phyloP scores from a whole-genome alignment of 2,797 vertebrate genomes.

The Anableps anableps region DNA sequence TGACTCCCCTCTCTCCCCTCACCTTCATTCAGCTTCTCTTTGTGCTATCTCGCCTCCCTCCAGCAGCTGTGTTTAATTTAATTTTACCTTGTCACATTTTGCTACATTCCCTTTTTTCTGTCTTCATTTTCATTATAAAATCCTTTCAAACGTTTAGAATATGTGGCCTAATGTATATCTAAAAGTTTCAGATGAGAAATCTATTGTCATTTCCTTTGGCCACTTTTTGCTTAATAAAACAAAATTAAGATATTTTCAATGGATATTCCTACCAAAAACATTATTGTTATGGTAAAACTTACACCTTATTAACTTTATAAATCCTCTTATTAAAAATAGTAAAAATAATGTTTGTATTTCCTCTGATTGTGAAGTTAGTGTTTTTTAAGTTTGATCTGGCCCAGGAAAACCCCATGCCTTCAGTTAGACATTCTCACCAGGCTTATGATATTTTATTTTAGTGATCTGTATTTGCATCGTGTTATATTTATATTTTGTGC shows the following conservation, averaged over 20 bases:
- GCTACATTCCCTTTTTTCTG: background rate
- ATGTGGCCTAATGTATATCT: background rate
- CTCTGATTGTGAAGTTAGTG: background rate
- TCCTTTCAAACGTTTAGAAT: conserved; percentile 5
- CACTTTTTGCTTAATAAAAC: background rate
- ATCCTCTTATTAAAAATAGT: background rate
- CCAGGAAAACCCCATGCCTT: background rate
- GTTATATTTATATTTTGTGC: background rate
- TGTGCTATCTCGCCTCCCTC: conserved; percentile 4
- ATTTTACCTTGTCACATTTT: background rate
- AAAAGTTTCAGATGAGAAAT: background rate
- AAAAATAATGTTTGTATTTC: background rate
- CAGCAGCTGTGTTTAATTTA: background rate
- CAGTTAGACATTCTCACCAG: background rate
- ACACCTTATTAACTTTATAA: background rate
- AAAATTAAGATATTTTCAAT: background rate
- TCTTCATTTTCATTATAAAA: background rate
- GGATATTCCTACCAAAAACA: background rate
- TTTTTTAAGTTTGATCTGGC: background rate
- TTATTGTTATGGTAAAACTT: background rate
- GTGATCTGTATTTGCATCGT: background rate
- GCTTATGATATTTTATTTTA: background rate
- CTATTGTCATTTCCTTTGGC: background rate
- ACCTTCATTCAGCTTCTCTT: conserved; percentile 34
- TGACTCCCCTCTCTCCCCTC: conserved; percentile 29